Evolutionary conservation across 2,797 vertebrate species (phyloP).

Genomic region (Channallabes apus): DNA sequence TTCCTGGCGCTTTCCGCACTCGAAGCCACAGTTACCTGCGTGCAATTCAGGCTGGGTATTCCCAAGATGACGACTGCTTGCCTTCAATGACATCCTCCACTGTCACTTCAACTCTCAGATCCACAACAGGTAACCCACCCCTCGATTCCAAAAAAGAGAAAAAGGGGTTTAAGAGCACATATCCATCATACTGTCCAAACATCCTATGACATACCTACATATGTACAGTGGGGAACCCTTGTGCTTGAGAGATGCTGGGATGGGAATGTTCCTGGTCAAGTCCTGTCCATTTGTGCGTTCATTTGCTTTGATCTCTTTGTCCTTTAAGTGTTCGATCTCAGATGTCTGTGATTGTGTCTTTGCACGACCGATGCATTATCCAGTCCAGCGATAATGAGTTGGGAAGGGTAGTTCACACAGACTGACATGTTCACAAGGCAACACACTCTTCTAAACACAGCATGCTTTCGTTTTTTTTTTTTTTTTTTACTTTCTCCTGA

Average conservation of each 20-base stretch:
- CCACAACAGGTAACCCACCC: conserved; percentile 89
- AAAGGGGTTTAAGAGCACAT: conserved; percentile 78
- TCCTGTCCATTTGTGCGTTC: conserved; percentile 61
- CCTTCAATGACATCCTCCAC: conserved; percentile 91
- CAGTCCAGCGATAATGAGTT: conserved; percentile 58
- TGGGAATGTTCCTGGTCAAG: conserved; percentile 69
- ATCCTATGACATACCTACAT: conserved; percentile 79
- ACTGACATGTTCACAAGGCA: background rate
- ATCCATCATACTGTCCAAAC: conserved; percentile 74
- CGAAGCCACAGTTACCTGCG: conserved; percentile 99
- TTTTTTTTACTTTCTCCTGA: too few relatives aligned
- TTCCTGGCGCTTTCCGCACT: conserved; percentile 98
- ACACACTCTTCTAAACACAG: conserved; percentile 2
- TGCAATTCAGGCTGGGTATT: conserved; percentile 99
- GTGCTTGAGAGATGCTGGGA: conserved; percentile 75
- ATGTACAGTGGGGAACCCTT: conserved; percentile 85
- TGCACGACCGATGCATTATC: conserved; percentile 73
- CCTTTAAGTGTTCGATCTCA: conserved; percentile 63
- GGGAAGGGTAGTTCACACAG: conserved; percentile 52
- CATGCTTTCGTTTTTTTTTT: background rate
- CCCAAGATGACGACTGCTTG: conserved; percentile 98
- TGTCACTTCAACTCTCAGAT: conserved; percentile 94
- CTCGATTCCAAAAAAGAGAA: conserved; percentile 56
- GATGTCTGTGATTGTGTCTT: conserved; percentile 65
- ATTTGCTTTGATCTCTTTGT: conserved; percentile 60